Base-by-base conservation (phyloP, 2,113 vertebrate genomes). In the Tupaia chinensis region DNA sequence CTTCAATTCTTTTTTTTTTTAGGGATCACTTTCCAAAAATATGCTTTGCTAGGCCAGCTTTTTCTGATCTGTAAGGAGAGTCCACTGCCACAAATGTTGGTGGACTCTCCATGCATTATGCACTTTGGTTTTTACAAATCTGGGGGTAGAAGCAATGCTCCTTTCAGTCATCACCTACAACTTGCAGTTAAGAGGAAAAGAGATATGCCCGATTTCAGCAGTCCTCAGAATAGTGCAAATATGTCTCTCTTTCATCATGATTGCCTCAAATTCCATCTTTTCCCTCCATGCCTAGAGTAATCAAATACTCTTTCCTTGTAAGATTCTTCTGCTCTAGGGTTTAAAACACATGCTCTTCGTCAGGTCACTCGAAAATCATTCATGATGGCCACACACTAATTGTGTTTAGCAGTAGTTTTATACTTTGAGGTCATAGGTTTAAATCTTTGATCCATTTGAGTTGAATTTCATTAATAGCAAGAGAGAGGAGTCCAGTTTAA, bases 201-300 rank as follows among this genome's bases (percentile, higher is more conserved):
- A 2, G 4, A 34, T 56, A 5, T 60, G 70, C 17, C 66, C 56
- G 20, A 29, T 27, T 32, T 61, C 27, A 56, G 5, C 2, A 32
- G 7, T 44, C 13, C 22, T 73, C 20, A 23, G 15, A 0, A 29
- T 23, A 65, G 53, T 17, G 3, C 29, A 91, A 54, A 56, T 44
- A 25, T 1, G 0, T 72, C 9, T 29, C 9, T 27, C 6, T 44
- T 11, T 54, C 77, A 87, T 53, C 20, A 9, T 53, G 5, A 74
- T 32, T 79, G 97, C 97, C 84, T 89, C 22, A 22, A 80, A 78
- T 68, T 56, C 7, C 61, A 63, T 94, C 61, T 65, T 87, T 15
- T 76, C 66, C 15, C 9, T 77, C 72, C 29, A 54, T 32, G 81
- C 61, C 72, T 0, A 16, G 17, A 12, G 23, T n/a, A 53, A 77